A percentile compares a stretch with the other conserved stretches of the same genome.
Conservation (phyloP, 2,888 invertebrate species). For the Calameuta filiformis region DNA sequence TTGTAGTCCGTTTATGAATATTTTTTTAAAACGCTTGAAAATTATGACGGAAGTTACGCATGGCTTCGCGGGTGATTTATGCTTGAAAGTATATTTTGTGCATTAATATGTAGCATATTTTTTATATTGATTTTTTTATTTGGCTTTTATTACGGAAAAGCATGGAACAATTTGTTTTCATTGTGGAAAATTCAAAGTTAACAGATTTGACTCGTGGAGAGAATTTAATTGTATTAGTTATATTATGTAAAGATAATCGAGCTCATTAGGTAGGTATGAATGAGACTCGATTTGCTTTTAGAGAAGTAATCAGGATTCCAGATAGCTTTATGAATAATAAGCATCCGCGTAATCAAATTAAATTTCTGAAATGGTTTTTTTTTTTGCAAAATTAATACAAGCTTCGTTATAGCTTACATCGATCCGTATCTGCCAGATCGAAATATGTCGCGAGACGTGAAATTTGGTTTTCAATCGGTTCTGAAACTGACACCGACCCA, state of each 20-base stretch:
- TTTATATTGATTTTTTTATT: too few relatives aligned
- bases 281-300: neutral
- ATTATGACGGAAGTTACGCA: too few relatives aligned
- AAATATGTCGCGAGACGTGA: conserved; percentile 73
- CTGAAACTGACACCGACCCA: conserved; percentile 82
- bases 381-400: neutral
- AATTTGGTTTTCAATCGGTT: conserved; percentile 80
- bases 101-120: neutral
- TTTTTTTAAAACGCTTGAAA: neutral
- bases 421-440: conserved; percentile 71
- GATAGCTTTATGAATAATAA: neutral
- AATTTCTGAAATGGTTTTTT: neutral
- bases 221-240: neutral
- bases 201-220: neutral
- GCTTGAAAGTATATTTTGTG: too few relatives aligned
- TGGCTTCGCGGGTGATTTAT: too few relatives aligned
- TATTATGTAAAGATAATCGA: neutral
- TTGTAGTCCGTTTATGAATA: neutral
- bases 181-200: neutral
- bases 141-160: too few relatives aligned
- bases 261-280: neutral
- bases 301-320: conserved; percentile 6
- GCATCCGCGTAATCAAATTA: neutral
- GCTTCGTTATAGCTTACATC: conserved; percentile 72
- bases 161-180: neutral